Evolutionary conservation across 2,797 vertebrate species (phyloP), one percentile per base, ranked within the genome.

Genomic region (Perodicticus potto): DNA sequence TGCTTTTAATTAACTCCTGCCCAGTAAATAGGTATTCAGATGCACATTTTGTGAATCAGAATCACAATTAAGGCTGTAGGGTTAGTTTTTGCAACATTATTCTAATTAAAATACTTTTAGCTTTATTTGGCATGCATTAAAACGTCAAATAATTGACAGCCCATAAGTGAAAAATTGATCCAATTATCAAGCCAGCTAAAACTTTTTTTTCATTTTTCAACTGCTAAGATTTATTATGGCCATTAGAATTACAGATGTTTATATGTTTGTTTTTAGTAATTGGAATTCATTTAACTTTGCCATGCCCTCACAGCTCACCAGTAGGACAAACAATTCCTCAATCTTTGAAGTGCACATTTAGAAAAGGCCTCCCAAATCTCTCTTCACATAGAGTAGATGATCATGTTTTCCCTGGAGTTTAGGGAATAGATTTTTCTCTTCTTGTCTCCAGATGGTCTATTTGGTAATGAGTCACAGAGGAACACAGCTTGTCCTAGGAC

Each of bases 161-260:
- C 88, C 93, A 63, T 97, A 98, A 98, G 97, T 97, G 97, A 98
- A 98, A 98, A 98, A 98, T 97, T 98, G 97, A 98, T 98, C 94
- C 97, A 98, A 97, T 98, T 98, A 98, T 97, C 93, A 98, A 97
- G 96, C 67, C 82, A 97, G 89, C 81, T 27, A 97, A 96, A 95
- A 97, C 61, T 70, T 72, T 93, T 69, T 74, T 29, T 91, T 22
- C 45, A 73, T 82, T 37, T 86, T 72, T 43, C 72, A 93, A 90
- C 94, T 87, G 67, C 94, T 91, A 97, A 98, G 97, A 98, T 98
- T 98, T 97, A 98, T 98, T 97, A 97, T 69, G n/a, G 95, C 86
- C 91, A 97, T 98, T 98, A 98, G 96, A 98, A 98, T 98, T 98
- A 98, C 97, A 98, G 97, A 97, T 98, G 98, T 98, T 98, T 98